Base-by-base conservation (phyloP, 2,113 vertebrate genomes). In the Chionis minor region DNA sequence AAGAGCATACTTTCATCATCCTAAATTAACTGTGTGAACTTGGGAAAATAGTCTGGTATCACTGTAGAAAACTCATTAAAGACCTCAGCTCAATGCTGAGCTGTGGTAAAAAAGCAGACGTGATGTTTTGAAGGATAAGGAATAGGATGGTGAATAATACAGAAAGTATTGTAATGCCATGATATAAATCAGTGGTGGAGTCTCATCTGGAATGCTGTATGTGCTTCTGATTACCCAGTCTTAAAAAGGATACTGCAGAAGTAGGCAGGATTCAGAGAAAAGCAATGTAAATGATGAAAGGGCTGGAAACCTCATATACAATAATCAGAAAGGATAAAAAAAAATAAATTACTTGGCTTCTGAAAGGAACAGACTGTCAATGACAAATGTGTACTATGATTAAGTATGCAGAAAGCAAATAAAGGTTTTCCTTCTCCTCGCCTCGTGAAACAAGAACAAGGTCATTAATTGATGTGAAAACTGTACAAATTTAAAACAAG, bases 61-160 rank as follows among this genome's bases (percentile, higher is more conserved):
- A 69, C 78, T 88, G 87, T 28, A 82, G 70, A 95, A 94, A 95
- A 95, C 90, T 97, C 93, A 96, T 97, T 97, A 97, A 95, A 88
- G 66, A 72, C 62, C 58, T 95, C 89, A 93, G 73, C 90, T 85
- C 90, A 87, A 8, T 75, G 96, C 94, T 96, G 96, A 97, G 87
- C 58, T 96, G 93, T 73, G 93, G 94, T 95, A 95, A 95, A 96
- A 92, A 94, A 85, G 90, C 94, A 97, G 96, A 96, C 94, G 47
- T 69, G 91, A 97, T 96, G 96, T 96, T 96, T 95, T 87, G 78
- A 93, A 87, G 93, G 96, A 96, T 96, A 96, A 97, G 93, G 82
- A 93, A 87, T 87, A 93, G 49, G 78, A 96, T 72, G 70, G 94
- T 97, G 96, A 97, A 96, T 96, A 97, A 97, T 82, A 75, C 91